Percentiles rank a stretch among this genome's conserved stretches.
Conservation (phyloP, 2,113 vertebrate genomes). For the Pseudopipra pipra region DNA sequence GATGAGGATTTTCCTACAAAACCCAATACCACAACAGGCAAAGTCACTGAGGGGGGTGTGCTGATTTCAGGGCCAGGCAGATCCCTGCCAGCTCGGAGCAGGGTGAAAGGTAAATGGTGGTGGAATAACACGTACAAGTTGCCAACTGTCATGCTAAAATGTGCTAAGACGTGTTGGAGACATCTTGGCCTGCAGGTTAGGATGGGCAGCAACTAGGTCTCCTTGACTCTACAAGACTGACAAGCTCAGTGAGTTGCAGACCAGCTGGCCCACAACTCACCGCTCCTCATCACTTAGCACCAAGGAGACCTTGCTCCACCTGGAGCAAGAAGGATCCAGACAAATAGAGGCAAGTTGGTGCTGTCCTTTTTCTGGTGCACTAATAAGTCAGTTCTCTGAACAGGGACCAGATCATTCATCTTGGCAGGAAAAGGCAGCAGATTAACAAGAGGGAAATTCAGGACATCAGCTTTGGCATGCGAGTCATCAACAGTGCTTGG, state of each 20-base stretch:
- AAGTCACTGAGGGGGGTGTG: neutral
- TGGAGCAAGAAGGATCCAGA: neutral
- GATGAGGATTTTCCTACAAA: neutral
- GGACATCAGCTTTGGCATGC: neutral
- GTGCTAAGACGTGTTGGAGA: neutral
- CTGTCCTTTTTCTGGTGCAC: neutral
- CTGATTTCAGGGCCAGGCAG: neutral
- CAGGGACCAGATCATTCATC: neutral
- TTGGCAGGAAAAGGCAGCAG: neutral
- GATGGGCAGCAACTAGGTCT: neutral
- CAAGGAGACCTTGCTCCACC: neutral
- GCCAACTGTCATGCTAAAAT: neutral
- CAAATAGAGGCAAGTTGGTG: neutral
- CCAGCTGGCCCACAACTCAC: neutral
- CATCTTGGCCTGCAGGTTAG: neutral
- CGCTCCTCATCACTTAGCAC: neutral
- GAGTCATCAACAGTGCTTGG: neutral
- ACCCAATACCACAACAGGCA: neutral
- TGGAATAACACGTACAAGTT: neutral
- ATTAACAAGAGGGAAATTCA: neutral
- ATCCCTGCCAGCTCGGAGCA: neutral
- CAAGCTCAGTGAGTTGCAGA: neutral
- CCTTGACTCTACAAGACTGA: neutral
- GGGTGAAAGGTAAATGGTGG: neutral
- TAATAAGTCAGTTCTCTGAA: neutral